Evolutionary conservation across 2,113 vertebrate genomes (phyloP).

Genomic region (Brienomyrus brachyistius): DNA sequence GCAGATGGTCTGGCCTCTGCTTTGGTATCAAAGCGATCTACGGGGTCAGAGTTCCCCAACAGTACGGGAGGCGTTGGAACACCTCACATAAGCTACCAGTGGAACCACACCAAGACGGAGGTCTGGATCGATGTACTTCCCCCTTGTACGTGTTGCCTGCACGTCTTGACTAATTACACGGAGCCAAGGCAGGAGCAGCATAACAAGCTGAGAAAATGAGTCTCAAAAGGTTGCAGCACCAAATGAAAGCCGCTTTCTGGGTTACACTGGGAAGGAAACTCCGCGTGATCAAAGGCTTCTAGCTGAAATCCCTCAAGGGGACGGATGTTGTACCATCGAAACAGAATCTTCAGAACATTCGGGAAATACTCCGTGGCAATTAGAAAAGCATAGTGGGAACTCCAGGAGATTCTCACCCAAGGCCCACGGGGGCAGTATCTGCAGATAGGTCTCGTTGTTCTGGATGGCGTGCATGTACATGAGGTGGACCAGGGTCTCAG

Average conservation of each 20-base stretch:
- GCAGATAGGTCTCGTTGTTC: conserved; percentile 70
- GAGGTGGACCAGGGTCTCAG: conserved; percentile 79
- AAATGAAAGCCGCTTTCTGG: neutral
- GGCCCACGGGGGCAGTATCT: conserved; percentile 76
- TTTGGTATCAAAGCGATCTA: neutral
- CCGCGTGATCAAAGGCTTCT: neutral
- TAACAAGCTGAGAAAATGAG: neutral
- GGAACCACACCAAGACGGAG: neutral
- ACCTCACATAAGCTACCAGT: neutral
- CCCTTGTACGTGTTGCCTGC: neutral
- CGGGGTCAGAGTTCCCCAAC: neutral
- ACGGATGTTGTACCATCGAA: neutral
- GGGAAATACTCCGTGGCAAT: neutral
- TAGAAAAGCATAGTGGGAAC: neutral
- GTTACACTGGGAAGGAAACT: neutral
- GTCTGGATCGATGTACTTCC: neutral
- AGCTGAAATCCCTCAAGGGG: neutral
- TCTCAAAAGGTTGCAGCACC: neutral
- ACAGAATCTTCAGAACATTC: neutral
- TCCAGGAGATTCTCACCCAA: conserved; percentile 65
- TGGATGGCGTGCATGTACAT: conserved; percentile 91
- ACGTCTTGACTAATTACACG: neutral
- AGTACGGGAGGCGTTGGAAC: neutral
- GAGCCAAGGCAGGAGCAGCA: neutral
- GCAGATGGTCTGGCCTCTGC: neutral